These are phyloP conservation scores for Tortricodes alternella DNA, from an alignment of 2,888 invertebrate species.

Conservation along the genomic window DNA sequence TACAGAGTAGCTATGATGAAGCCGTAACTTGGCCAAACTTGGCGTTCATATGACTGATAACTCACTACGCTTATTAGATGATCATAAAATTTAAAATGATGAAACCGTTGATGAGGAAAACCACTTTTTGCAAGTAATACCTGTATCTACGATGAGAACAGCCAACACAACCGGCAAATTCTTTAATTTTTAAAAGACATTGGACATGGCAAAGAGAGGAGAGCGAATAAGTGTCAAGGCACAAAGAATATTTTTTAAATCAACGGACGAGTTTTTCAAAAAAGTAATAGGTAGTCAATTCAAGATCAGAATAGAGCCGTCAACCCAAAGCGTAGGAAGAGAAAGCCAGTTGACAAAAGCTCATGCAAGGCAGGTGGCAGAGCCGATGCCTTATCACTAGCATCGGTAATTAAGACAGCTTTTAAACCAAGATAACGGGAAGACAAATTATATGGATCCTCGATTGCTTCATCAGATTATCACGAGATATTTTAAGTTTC, in stretches of 20 bases:
- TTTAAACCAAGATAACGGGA: constrained; percentile 36
- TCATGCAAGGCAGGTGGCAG: constrained; percentile 44
- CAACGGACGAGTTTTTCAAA: not conserved
- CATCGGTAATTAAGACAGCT: constrained; percentile 48
- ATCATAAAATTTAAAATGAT: too few species aligned
- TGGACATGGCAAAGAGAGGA: too few species aligned
- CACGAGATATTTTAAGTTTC: constrained; percentile 28
- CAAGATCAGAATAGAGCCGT: not conserved
- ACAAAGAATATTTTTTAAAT: not conserved
- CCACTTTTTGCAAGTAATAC: too few species aligned
- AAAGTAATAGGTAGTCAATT: not conserved
- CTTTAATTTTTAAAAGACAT: too few species aligned
- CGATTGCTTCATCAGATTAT: constrained; percentile 33
- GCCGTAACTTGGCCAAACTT: not conserved
- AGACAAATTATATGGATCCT: constrained; percentile 44
- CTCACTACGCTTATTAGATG: too few species aligned
- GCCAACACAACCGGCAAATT: too few species aligned
- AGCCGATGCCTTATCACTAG: constrained; percentile 40
- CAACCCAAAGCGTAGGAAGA: constrained; percentile 29
- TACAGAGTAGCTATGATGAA: not conserved
- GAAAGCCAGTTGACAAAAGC: constrained; percentile 39
- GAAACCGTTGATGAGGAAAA: too few species aligned
- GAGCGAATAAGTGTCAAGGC: not conserved
- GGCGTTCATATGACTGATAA: too few species aligned
- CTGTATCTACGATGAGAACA: too few species aligned